These are phyloP conservation scores for Emys orbicularis DNA, from an alignment of 2,797 vertebrate genomes.

Conservation along the genomic window DNA sequence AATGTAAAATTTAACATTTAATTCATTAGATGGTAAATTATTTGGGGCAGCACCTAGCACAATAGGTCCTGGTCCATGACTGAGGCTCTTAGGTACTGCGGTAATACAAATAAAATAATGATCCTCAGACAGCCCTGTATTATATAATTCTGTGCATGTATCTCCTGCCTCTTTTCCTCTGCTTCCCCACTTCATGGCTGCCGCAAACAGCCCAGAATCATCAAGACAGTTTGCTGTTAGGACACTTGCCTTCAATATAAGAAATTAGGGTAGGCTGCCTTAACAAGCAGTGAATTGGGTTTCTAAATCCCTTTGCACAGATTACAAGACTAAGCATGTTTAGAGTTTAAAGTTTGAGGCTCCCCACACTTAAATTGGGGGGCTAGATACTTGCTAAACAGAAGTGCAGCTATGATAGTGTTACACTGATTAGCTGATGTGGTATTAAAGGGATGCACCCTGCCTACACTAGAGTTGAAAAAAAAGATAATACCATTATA, in stretches of 20 bases:
- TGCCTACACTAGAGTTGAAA: neutral
- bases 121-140: neutral
- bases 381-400: neutral
- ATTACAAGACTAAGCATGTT: neutral
- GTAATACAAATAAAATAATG: neutral
- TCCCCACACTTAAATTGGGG: slow-evolving; percentile 19
- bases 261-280: neutral
- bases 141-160: neutral
- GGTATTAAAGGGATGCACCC: neutral
- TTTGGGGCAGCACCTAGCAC: too few relatives aligned
- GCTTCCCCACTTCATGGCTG: neutral
- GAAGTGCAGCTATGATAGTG: neutral
- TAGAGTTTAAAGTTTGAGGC: slow-evolving; percentile 33
- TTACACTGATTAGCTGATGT: neutral
- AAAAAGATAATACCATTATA: neutral
- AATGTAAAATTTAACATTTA: neutral
- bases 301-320: slow-evolving; percentile 37
- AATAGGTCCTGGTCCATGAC: too few relatives aligned
- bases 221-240: too few relatives aligned
- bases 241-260: neutral
- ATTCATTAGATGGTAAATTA: neutral
- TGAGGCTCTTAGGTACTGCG: too few relatives aligned
- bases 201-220: too few relatives aligned
- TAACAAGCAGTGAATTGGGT: neutral
- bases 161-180: slow-evolving; percentile 8